These are phyloP conservation scores for Platyura marginata DNA, from an alignment of 1,140 invertebrate genomes.

Conservation along the genomic window DNA sequence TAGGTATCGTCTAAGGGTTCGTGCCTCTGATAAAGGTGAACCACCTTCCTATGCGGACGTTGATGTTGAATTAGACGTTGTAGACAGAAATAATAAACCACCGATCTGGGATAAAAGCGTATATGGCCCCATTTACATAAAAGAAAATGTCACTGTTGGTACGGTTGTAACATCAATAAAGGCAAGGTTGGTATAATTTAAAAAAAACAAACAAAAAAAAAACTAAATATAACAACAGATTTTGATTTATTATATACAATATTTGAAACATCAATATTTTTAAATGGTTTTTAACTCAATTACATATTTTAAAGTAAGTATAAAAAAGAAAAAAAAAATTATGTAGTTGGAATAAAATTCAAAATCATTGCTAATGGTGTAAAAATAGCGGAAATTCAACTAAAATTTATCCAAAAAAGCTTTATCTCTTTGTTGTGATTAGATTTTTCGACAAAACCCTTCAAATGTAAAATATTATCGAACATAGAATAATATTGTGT, in stretches of 20 bases:
- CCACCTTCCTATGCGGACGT: constrained; percentile 79
- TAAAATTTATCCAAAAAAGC: too few relatives aligned
- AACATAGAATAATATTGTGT: too few relatives aligned
- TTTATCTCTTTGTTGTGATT: too few relatives aligned
- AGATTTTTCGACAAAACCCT: too few relatives aligned
- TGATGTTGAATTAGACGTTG: constrained; percentile 91
- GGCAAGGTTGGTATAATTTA: constrained; percentile 80
- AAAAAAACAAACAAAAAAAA: constrained; percentile 1
- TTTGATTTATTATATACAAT: not conserved
- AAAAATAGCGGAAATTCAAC: too few relatives aligned
- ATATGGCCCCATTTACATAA: constrained; percentile 90
- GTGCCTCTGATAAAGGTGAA: constrained; percentile 78
- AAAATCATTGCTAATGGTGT: too few relatives aligned
- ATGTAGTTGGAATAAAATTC: too few relatives aligned
- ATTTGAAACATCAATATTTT: too few relatives aligned
- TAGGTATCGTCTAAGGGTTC: constrained; percentile 83
- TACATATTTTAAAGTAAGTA: too few relatives aligned
- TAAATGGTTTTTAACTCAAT: too few relatives aligned
- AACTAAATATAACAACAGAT: not conserved
- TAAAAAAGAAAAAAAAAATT: too few relatives aligned
- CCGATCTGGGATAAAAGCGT: constrained; percentile 83
- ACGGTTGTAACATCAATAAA: constrained; percentile 90
- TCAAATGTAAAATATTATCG: too few relatives aligned
- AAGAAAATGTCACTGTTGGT: constrained; percentile 95
- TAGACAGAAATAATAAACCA: constrained; percentile 95